phyloP scores from a whole-genome alignment of 2,888 invertebrate genomes.

The Homarus gammarus region DNA sequence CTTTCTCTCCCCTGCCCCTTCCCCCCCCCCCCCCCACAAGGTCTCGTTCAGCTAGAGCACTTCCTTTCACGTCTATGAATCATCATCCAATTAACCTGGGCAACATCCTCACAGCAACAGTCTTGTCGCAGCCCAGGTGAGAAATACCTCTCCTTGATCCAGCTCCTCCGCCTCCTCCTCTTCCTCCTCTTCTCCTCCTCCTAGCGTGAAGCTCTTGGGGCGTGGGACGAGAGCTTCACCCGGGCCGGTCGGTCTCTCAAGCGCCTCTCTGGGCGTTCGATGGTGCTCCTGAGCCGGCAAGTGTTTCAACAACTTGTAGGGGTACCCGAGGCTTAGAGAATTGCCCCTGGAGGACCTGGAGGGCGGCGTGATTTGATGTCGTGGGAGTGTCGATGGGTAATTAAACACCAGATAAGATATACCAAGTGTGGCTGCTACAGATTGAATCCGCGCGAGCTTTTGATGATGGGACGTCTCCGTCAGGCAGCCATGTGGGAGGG shows the following conservation, averaged over 20 bases:
- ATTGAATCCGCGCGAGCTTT: no score
- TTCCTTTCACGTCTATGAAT: not conserved
- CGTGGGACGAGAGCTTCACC: not conserved
- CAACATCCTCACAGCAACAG: not conserved
- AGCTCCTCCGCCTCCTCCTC: conserved; percentile 11
- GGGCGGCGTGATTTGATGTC: conserved; percentile 52
- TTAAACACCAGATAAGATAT: conserved; percentile 53
- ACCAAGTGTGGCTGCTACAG: not conserved
- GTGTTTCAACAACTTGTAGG: conserved; percentile 68
- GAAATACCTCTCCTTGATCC: not conserved
- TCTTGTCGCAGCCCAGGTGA: not conserved
- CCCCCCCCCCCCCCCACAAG: not conserved
- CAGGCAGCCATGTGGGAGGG: not conserved
- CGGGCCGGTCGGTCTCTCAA: conserved; percentile 43
- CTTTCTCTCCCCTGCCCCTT: no score
- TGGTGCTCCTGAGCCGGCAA: conserved; percentile 50
- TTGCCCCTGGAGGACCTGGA: conserved; percentile 24
- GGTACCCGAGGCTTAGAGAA: conserved; percentile 36
- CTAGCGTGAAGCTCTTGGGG: conserved; percentile 9
- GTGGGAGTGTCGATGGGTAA: conserved; percentile 55
- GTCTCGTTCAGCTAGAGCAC: not conserved
- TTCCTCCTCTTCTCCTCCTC: conserved; percentile 18
- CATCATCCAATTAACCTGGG: not conserved
- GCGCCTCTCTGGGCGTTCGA: conserved; percentile 39
- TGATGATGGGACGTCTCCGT: no score